A percentile compares a stretch with the other conserved stretches of the same genome.
Evolutionary conservation across 2,888 invertebrate species (phyloP).

Genomic region (Tinea pellionella): DNA sequence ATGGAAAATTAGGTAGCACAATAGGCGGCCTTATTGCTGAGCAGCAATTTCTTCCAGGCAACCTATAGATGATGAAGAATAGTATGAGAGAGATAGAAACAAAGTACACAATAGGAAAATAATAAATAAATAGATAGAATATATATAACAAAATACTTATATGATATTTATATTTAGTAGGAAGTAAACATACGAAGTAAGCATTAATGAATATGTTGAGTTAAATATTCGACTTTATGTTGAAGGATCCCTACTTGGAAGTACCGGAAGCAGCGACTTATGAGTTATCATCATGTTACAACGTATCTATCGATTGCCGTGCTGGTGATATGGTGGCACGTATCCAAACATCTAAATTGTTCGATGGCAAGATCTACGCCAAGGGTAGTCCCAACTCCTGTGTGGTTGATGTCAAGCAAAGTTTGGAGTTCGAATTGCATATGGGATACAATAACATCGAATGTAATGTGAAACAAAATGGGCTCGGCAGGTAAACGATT

Average conservation of each 20-base stretch:
- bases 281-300: constrained; percentile 93
- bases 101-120: too few relatives aligned
- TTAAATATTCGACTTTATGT: neutral
- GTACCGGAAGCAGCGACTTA: constrained; percentile 93
- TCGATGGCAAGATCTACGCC: constrained; percentile 95
- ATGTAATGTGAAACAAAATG: constrained; percentile 92
- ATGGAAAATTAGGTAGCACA: too few relatives aligned
- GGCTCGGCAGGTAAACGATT: constrained; percentile 75
- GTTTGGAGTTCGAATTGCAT: constrained; percentile 89
- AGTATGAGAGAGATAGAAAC: too few relatives aligned
- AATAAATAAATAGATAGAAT: too few relatives aligned
- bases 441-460: constrained; percentile 94
- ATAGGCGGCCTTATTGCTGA: too few relatives aligned
- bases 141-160: too few relatives aligned
- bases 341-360: constrained; percentile 91
- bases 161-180: too few relatives aligned
- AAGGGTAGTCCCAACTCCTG: constrained; percentile 95
- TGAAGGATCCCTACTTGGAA: constrained; percentile 86
- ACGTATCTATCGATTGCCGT: constrained; percentile 92
- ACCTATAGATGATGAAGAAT: too few relatives aligned
- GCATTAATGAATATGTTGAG: neutral
- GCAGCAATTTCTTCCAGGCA: too few relatives aligned
- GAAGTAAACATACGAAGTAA: neutral
- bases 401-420: constrained; percentile 87
- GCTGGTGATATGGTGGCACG: constrained; percentile 93